Base-by-base conservation (phyloP, 2,797 vertebrate species). In the Alfaro cultratus region DNA sequence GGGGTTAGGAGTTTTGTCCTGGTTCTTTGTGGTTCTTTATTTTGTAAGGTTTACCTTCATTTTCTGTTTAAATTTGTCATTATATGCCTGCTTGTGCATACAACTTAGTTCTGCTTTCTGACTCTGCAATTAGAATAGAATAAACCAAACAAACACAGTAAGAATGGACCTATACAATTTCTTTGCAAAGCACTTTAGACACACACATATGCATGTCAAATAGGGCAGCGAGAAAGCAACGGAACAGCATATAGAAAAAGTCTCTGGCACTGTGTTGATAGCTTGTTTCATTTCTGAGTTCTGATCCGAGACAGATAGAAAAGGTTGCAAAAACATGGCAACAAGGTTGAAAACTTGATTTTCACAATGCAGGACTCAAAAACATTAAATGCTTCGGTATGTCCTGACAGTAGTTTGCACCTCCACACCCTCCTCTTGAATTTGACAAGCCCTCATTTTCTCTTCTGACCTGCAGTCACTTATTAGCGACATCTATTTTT, bases 401-500 rank as follows among this genome's bases (percentile, higher is more conserved):
- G 13, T 51, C 62, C 34, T 31, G 29, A 46, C 62, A 73, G 72
- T 47, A 18, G 43, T 74, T 72, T 53, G 72, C 74, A 18, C n/a
- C 47, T 78, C 79, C 31, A 8, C 13, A 62, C n/a, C 67, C 12
- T 49, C 16, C 70, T 68, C 74, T 41, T 64, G 73, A 53, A 49
- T 31, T 76, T 73, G 80, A 78, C 46, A 4, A 51, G 41, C 49
- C 78, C 74, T 76, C 72, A 64, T 67, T 68, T 82, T 51, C 51
- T 76, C 34, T 71, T 49, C 31, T 73, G 83, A 73, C 75, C 74
- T 80, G 62, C 60, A 78, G 21, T 81, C 84, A 83, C 77, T 79
- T 83, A 34, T 70, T 75, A 57, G 75, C 77, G 49, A 85, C 49
- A 51, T 83, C 80, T 80, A 72, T 75, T 75, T 79, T 79, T 75